These are phyloP conservation scores for Microhierax caerulescens DNA, from an alignment of 2,797 vertebrate species.

Conservation along the genomic window DNA sequence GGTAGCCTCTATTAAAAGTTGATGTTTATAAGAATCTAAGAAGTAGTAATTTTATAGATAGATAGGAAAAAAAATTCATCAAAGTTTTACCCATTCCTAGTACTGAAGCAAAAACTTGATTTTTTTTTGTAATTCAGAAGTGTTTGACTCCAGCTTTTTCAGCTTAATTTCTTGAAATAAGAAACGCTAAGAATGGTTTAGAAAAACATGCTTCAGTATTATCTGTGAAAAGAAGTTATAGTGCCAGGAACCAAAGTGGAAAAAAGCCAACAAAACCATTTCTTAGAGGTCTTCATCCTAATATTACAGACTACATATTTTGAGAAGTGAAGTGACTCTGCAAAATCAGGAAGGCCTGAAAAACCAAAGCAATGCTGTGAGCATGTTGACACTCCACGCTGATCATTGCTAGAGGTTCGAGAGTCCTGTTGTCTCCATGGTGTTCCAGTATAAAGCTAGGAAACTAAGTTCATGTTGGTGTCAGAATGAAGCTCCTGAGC, in stretches of 20 bases:
- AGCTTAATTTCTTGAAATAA: not conserved
- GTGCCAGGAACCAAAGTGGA: not conserved
- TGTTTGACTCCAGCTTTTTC: not conserved
- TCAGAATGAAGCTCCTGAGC: not conserved
- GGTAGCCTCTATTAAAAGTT: not conserved
- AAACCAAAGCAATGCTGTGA: not conserved
- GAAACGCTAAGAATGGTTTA: not conserved
- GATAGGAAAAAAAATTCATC: not conserved
- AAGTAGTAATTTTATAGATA: not conserved
- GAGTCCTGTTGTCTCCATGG: not conserved
- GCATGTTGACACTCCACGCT: not conserved
- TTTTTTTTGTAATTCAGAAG: not conserved
- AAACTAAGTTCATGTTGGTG: not conserved
- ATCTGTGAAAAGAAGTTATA: not conserved
- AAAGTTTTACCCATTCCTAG: not conserved
- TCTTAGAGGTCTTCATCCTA: not conserved
- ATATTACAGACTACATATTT: not conserved
- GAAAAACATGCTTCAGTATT: not conserved
- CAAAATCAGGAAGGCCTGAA: not conserved
- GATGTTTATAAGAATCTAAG: not conserved
- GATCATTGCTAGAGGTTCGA: not conserved
- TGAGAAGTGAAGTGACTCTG: not conserved
- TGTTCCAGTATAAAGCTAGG: not conserved
- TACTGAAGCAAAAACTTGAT: not conserved
- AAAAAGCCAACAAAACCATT: fast-evolving